Evolutionary conservation across 2,888 invertebrate species (phyloP).

Genomic region (Onchidella celtica): DNA sequence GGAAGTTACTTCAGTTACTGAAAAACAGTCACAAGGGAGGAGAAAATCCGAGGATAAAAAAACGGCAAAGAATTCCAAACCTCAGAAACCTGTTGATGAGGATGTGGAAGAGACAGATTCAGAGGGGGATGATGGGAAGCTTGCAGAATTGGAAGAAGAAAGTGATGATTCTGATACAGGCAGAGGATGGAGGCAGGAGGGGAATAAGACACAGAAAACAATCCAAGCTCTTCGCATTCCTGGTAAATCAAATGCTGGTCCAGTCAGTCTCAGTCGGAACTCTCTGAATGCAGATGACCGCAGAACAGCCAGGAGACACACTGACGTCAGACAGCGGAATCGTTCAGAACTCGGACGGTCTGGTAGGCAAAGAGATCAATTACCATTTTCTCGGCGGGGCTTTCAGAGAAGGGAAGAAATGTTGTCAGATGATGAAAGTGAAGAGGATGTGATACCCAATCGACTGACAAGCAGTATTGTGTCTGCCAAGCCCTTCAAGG

Average conservation of each 20-base stretch:
- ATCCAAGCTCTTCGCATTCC: not conserved
- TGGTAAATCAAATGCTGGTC: not conserved
- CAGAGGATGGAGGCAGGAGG: conserved; percentile 54
- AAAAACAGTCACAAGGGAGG: not conserved
- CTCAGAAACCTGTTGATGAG: not conserved
- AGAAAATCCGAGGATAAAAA: conserved; percentile 20
- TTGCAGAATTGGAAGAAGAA: conserved; percentile 57
- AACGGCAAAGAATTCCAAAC: conserved; percentile 3
- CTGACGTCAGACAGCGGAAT: not conserved
- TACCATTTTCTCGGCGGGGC: not conserved
- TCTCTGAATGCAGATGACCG: not conserved
- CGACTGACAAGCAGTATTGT: conserved; percentile 40
- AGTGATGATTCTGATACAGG: conserved; percentile 59
- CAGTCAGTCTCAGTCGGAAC: not conserved
- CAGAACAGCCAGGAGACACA: not conserved
- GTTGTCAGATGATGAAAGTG: conserved; percentile 27
- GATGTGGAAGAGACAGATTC: conserved; percentile 10
- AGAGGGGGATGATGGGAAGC: conserved; percentile 18
- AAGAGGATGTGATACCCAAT: not conserved
- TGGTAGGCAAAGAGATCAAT: not conserved
- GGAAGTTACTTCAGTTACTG: not conserved
- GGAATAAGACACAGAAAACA: conserved; percentile 34
- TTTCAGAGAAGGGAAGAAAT: not conserved
- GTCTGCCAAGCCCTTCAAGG: conserved; percentile 19
- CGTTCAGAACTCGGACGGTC: not conserved